Evolutionary conservation across 2,888 invertebrate species (phyloP).

Genomic region (Oxytorus armatus): DNA sequence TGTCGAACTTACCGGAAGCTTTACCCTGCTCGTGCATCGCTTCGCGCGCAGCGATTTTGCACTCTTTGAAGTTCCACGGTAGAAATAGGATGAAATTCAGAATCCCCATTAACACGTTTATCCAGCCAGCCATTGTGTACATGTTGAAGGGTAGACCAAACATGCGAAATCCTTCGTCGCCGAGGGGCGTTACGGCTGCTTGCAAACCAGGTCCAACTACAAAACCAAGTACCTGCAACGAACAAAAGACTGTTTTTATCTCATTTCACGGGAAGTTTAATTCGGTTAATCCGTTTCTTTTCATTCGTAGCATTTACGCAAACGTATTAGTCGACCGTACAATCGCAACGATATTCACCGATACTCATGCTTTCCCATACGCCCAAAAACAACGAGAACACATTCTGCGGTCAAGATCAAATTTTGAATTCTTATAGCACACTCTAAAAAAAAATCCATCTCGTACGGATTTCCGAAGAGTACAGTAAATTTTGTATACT

Average conservation of each 20-base stretch:
- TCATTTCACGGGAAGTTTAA: not conserved
- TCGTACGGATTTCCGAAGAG: no score
- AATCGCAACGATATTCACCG: no score
- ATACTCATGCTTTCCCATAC: no score
- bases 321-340: no score
- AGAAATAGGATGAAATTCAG: constrained; percentile 90
- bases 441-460: no score
- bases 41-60: constrained; percentile 91
- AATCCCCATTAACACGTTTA: constrained; percentile 91
- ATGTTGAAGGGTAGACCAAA: constrained; percentile 90
- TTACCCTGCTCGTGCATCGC: constrained; percentile 91
- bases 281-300: no score
- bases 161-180: constrained; percentile 87
- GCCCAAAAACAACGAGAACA: no score
- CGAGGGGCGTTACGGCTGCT: constrained; percentile 92
- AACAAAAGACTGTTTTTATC: constrained; percentile 2
- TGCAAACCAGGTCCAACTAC: constrained; percentile 94
- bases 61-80: constrained; percentile 91
- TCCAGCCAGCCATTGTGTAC: constrained; percentile 95
- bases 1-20: constrained; percentile 85
- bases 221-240: constrained; percentile 90
- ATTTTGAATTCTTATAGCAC: no score
- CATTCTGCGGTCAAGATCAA: no score
- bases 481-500: no score
- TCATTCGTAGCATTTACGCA: no score